Percentiles rank a stretch among this genome's conserved stretches.
phyloP scores from a whole-genome alignment of 1,140 invertebrate species.

The Thereuonema tuberculata region DNA sequence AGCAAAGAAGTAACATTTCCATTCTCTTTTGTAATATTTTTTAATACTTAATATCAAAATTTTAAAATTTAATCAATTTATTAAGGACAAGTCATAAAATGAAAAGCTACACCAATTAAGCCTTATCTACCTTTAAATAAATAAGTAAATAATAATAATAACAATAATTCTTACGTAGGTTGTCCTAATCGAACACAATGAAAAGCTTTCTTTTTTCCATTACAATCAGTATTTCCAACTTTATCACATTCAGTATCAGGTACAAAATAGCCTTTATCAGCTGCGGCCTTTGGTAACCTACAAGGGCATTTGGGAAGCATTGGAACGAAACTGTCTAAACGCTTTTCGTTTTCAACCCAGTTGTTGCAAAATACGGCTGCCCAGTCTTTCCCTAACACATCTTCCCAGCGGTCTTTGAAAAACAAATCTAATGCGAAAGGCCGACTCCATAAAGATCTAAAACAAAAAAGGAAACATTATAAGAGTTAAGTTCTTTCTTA shows the following conservation, averaged over 20 bases:
- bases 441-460: conserved; percentile 76
- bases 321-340: conserved; percentile 71
- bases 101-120: no score
- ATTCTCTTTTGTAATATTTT: no score
- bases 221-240: not conserved
- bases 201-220: not conserved
- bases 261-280: no score
- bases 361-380: conserved; percentile 62
- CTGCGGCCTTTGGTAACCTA: conserved; percentile 78
- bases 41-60: no score
- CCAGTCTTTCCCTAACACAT: conserved; percentile 58
- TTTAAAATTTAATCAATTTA: no score
- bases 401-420: conserved; percentile 72
- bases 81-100: no score
- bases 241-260: not conserved
- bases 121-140: not conserved
- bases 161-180: not conserved
- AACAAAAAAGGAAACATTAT: no score
- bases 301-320: conserved; percentile 79
- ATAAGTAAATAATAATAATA: not conserved
- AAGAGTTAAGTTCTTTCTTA: no score
- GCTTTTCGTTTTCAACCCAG: conserved; percentile 76
- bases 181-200: not conserved
- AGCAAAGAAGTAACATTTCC: no score
- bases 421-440: conserved; percentile 88